Percentiles rank a stretch among this genome's conserved stretches.
Evolutionary conservation across 2,888 invertebrate genomes (phyloP).

Genomic region (Hypomecis atomaria): DNA sequence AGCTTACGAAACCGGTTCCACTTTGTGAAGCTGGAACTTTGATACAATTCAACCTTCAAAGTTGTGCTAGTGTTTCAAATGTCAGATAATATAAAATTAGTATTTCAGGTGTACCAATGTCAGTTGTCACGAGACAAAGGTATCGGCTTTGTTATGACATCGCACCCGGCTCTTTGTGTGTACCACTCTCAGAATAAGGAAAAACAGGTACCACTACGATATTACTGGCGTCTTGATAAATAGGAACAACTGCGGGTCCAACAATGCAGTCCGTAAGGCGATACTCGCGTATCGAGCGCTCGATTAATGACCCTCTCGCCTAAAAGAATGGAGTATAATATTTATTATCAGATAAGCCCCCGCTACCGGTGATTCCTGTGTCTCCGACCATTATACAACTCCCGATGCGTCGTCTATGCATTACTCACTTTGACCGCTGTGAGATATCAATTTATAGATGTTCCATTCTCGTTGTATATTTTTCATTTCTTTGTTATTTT

Average conservation of each 20-base stretch:
- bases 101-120: slow-evolving; percentile 73
- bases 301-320: slow-evolving; percentile 83
- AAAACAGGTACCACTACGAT: too few species aligned
- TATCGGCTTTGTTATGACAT: slow-evolving; percentile 61
- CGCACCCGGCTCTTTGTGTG: slow-evolving; percentile 67
- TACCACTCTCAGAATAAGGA: too few species aligned
- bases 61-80: slow-evolving; percentile 28
- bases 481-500: slow-evolving; percentile 68
- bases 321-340: slow-evolving; percentile 84
- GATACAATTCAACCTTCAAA: slow-evolving; percentile 11
- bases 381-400: slow-evolving; percentile 75
- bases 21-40: slow-evolving; percentile 8
- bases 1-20: slow-evolving; percentile 25
- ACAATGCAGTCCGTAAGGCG: slow-evolving; percentile 81
- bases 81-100: slow-evolving; percentile 64
- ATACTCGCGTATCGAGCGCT: slow-evolving; percentile 80
- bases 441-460: slow-evolving; percentile 74
- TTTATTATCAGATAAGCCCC: slow-evolving; percentile 83
- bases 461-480: slow-evolving; percentile 66
- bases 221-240: slow-evolving; percentile 82
- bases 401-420: slow-evolving; percentile 73
- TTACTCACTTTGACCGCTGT: slow-evolving; percentile 72
- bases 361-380: slow-evolving; percentile 83
- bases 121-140: slow-evolving; percentile 73
- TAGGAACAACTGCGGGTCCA: slow-evolving; percentile 79